phyloP scores from a whole-genome alignment of 2,888 invertebrate species.

The Erebia aethiops region DNA sequence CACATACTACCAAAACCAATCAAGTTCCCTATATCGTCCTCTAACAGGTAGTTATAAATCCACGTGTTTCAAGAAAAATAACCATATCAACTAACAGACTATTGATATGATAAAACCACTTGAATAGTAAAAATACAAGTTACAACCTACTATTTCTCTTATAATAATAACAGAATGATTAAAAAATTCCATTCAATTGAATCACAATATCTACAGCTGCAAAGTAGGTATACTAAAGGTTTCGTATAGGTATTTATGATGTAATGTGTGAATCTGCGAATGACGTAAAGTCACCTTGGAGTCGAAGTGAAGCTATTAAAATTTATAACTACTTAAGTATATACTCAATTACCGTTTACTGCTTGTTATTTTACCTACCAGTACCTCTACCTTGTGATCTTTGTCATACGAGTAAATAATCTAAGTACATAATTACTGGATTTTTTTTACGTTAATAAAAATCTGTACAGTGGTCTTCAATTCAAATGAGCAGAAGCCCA shows the following conservation, averaged over 20 bases:
- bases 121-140: not conserved
- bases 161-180: conserved; percentile 13
- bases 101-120: not conserved
- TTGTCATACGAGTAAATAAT: not conserved
- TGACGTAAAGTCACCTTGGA: conserved; percentile 9
- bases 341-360: conserved; percentile 3
- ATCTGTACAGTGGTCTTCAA: too few species aligned
- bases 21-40: too few species aligned
- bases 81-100: too few species aligned
- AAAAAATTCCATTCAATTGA: conserved; percentile 18
- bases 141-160: not conserved
- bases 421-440: not conserved
- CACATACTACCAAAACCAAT: too few species aligned
- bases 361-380: not conserved
- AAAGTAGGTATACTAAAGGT: not conserved
- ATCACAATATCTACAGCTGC: conserved; percentile 5
- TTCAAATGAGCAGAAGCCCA: too few species aligned
- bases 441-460: too few species aligned
- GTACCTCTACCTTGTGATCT: not conserved
- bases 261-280: conserved; percentile 17
- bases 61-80: too few species aligned
- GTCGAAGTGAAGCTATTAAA: conserved; percentile 12
- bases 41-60: too few species aligned
- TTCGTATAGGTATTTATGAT: conserved; percentile 13
- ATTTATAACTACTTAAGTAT: not conserved